phyloP scores from a whole-genome alignment of 2,797 vertebrate genomes.

The Pipistrellus kuhlii region DNA sequence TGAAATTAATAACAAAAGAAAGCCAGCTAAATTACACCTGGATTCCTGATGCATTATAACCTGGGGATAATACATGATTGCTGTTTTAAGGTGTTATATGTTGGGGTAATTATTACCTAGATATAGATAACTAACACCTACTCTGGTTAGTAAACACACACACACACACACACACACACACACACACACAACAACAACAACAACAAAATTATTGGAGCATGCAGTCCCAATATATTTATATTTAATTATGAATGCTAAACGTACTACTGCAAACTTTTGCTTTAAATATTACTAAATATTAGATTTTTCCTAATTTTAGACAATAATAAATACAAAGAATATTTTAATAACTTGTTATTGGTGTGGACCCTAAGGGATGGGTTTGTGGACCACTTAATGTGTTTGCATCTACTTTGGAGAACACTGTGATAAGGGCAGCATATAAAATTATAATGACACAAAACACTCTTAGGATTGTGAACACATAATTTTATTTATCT shows the following conservation, averaged over 20 bases:
- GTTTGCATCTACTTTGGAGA: background rate
- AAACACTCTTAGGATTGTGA: background rate
- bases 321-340: background rate
- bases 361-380: background rate
- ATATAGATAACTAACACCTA: background rate
- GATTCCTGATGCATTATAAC: background rate
- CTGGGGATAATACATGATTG: background rate
- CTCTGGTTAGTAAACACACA: background rate
- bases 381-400: background rate
- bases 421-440: background rate
- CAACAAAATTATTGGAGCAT: background rate
- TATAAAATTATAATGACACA: background rate
- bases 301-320: background rate
- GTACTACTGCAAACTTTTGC: background rate
- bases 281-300: conserved; percentile 41
- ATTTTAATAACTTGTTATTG: background rate
- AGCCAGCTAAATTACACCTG: background rate
- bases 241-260: conserved; percentile 45
- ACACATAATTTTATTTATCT: conserved; percentile 18
- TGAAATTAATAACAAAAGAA: background rate
- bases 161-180: no score
- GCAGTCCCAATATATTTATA: background rate
- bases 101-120: background rate
- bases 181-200: no score
- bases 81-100: background rate